Evolutionary conservation across 1,140 invertebrate genomes (phyloP), one percentile per base, ranked within the genome.

Genomic region (Aradophagus sp.): DNA sequence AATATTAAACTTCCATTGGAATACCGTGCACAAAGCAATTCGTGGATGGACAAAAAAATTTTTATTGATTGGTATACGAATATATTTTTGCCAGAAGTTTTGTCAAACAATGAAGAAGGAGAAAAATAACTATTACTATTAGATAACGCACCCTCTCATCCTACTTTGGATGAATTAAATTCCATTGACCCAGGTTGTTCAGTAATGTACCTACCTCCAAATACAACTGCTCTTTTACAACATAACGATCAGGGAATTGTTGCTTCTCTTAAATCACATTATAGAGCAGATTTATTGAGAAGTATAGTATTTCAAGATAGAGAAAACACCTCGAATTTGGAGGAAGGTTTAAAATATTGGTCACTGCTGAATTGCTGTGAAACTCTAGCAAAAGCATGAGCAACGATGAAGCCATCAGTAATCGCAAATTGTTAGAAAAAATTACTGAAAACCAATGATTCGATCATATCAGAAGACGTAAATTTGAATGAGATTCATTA

Each of bases 201-300:
- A 2, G 14, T 65, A 3, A 5, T 15, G 32, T 55, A 53, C 34
- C 48, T 65, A 14, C 41, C 38, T 0, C 42, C 48, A 0, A 65
- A 65, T 41, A 47, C 42, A 0, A 65, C 41, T 0, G 20, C 48
- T 0, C 38, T 1, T n/a, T 41, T 48, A 5, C 50, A 65, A 12
- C 42, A 48, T 10, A 65, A 55, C 42, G 42, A 65, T 47, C 50
- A 65, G 34, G 50, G 50, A 2, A 36, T 65, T 10, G 55, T 65
- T 47, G 4, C 42, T 7, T 5, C 2, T 15, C 14, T 63, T 3
- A 63, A 63, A 52, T 14, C 12, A 6, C n/a, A 1, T n/a, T 59
- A 47, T 12, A 59, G 27, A 12, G 34, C 36, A 5, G 27, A 53
- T 10, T 7, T 53, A 14, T 20, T 53, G 7, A 41, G 27, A 27